Evolutionary conservation across 2,113 vertebrate species (phyloP), one percentile per base, ranked within the genome.

Genomic region (Thunnus maccoyii): DNA sequence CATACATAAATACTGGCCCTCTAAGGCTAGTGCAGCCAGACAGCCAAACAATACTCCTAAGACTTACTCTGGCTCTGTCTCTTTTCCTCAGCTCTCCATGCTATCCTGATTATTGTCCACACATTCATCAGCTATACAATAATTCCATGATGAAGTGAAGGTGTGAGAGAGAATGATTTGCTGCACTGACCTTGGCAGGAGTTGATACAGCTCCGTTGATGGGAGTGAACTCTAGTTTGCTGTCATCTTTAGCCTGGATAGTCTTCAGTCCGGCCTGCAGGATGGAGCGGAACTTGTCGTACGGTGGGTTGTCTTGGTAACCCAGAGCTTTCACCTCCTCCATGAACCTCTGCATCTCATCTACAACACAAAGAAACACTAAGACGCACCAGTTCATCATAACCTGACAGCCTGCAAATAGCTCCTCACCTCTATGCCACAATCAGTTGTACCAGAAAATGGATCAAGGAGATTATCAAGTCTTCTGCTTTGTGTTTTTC

Each of bases 261-360:
- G 91, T 72, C 85, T 96, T 96, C 1, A 99, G 95, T 18, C 98
- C 98, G 60, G 94, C 93, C 81, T 95, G 90, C 82, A 99, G 95
- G 80, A 98, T 95, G 75, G 95, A 92, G 67, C 96, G 95, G 32
- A 99, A 91, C 67, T 94, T 94, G 25, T 96, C 91, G 79, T 99
- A 99, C 1, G 88, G 81, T 7, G 98, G 98, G 66, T 94, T 97
- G 58, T 97, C 97, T 3, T 93, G 85, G 82, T 99, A 99, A 51
- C 72, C 91, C 83, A 99, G 87, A 7, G 92, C 80, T 22, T 95
- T 96, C 62, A 99, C 96, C 64, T 94, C 96, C 91, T 97, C 96
- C 96, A 99, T 94, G 84, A 97, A 99, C 71, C 91, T 96, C 74
- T 94, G 88, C 81, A 99, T 92, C 95, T 98, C 98, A 85, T 88